Percentiles rank a stretch among this genome's conserved stretches.
Conservation (phyloP, 2,888 invertebrate genomes). For the Drosophila quinaria region DNA sequence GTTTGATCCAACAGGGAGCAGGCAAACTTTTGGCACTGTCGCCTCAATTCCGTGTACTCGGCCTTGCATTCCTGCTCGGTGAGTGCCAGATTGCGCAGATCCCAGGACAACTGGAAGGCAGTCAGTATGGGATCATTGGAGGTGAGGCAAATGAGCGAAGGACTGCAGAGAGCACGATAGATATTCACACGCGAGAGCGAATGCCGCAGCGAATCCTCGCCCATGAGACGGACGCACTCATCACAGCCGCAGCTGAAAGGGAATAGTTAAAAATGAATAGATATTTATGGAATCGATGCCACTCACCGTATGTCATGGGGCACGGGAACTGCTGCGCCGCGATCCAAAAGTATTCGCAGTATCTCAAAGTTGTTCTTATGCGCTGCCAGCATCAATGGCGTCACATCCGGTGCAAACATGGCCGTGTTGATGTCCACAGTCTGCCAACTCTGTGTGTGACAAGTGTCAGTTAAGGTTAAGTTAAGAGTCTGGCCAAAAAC, state of each 20-base stretch:
- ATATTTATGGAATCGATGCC: conserved; percentile 35
- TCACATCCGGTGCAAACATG: conserved; percentile 96
- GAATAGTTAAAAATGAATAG: not conserved
- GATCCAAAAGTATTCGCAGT: conserved; percentile 95
- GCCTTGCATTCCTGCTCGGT: conserved; percentile 97
- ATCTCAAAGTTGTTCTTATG: conserved; percentile 98
- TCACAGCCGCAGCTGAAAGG: conserved; percentile 92
- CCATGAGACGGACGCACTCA: conserved; percentile 92
- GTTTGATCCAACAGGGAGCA: conserved; percentile 96
- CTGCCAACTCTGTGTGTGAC: conserved; percentile 91
- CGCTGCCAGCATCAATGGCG: conserved; percentile 96
- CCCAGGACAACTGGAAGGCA: conserved; percentile 98
- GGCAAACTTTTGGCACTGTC: conserved; percentile 95
- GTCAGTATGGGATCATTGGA: conserved; percentile 97
- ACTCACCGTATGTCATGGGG: conserved; percentile 93
- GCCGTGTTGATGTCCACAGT: conserved; percentile 93
- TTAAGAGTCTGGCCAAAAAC: not conserved
- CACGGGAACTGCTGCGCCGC: conserved; percentile 96
- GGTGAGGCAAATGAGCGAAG: conserved; percentile 96
- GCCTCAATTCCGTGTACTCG: conserved; percentile 94
- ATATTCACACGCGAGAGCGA: conserved; percentile 96
- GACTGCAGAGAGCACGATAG: conserved; percentile 96
- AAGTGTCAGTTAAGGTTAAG: conserved; percentile 15
- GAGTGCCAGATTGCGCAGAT: conserved; percentile 94
- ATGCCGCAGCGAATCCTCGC: conserved; percentile 92